phyloP scores from a whole-genome alignment of 2,888 invertebrate species.

The Scelioninae gen. 1 region DNA sequence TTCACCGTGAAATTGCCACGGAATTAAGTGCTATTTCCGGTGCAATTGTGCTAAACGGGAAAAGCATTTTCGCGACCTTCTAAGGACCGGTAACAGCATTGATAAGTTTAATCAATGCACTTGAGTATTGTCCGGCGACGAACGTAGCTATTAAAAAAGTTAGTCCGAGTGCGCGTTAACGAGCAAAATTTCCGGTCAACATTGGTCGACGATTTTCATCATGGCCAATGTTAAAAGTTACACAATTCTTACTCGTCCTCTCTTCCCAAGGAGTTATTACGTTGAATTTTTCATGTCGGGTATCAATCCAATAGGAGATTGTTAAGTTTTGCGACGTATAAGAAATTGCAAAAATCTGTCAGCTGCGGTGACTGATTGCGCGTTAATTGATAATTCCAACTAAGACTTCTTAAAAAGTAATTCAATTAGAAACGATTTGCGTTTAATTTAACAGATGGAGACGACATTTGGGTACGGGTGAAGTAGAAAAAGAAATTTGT shows the following conservation, averaged over 20 bases:
- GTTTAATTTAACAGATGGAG: slow-evolving; percentile 33
- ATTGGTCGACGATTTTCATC: not conserved
- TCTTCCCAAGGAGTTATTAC: slow-evolving; percentile 29
- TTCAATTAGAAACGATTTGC: slow-evolving; percentile 46
- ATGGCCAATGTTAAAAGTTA: slow-evolving; percentile 22
- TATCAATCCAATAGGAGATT: slow-evolving; percentile 35
- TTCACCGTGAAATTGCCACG: slow-evolving; percentile 41
- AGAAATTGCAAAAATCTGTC: slow-evolving; percentile 27
- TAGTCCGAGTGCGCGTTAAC: slow-evolving; percentile 23
- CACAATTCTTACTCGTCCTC: slow-evolving; percentile 11
- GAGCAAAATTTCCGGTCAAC: slow-evolving; percentile 29
- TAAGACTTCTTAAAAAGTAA: slow-evolving; percentile 41
- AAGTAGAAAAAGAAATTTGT: not conserved
- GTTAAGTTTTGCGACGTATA: slow-evolving; percentile 30
- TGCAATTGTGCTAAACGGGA: slow-evolving; percentile 5
- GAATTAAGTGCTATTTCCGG: slow-evolving; percentile 47
- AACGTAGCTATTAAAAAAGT: slow-evolving; percentile 31
- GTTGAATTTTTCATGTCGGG: slow-evolving; percentile 45
- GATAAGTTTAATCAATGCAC: slow-evolving; percentile 24
- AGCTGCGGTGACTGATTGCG: slow-evolving; percentile 39
- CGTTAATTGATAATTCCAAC: slow-evolving; percentile 45
- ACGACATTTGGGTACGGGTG: not conserved
- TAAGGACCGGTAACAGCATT: slow-evolving; percentile 12
- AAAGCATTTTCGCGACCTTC: slow-evolving; percentile 20
- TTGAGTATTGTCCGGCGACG: slow-evolving; percentile 4